phyloP scores from a whole-genome alignment of 2,113 vertebrate genomes.

The Speoplatyrhinus poulsoni region DNA sequence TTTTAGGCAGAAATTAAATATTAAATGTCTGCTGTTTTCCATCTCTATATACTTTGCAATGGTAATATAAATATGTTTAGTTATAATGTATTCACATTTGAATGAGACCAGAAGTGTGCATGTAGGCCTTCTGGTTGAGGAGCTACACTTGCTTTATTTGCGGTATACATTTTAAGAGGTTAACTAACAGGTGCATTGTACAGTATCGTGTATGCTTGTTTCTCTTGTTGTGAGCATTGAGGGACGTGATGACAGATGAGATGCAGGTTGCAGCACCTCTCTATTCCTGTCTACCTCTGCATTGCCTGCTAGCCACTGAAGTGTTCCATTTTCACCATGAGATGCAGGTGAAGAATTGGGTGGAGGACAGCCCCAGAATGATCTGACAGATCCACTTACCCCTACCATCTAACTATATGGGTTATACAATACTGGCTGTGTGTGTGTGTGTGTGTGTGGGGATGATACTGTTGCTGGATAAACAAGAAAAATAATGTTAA shows the following conservation, averaged over 20 bases:
- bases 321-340: constrained; percentile 44
- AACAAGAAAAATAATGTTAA: constrained; percentile 45
- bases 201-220: background rate
- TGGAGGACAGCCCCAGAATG: constrained; percentile 53
- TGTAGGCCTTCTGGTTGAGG: too few species aligned
- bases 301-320: constrained; percentile 16
- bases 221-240: constrained; percentile 8
- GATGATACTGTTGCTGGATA: background rate
- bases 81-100: too few species aligned
- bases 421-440: background rate
- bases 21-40: too few species aligned
- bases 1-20: too few species aligned
- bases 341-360: constrained; percentile 46
- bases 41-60: too few species aligned
- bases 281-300: constrained; percentile 18
- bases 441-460: background rate
- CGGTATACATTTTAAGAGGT: too few species aligned
- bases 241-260: background rate
- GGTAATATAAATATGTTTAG: too few species aligned
- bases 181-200: too few species aligned
- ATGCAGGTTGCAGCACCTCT: constrained; percentile 15
- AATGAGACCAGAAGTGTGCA: too few species aligned
- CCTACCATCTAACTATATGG: constrained; percentile 54
- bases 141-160: too few species aligned
- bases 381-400: constrained; percentile 69